Conservation (phyloP, 2,113 vertebrate species). For the Helogale parvula region DNA sequence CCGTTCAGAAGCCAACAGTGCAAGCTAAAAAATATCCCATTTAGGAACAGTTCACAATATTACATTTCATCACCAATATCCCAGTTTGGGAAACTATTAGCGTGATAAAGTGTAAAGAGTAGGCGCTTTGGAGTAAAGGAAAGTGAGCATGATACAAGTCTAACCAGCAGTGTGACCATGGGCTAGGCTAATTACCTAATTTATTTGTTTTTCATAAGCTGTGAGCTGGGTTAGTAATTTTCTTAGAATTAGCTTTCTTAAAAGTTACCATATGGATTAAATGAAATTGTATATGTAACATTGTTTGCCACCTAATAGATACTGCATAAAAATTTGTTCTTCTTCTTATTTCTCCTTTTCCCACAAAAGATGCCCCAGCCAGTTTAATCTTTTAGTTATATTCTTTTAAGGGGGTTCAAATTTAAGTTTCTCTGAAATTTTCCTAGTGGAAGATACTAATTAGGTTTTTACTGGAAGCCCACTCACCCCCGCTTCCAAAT, state of each 20-base stretch:
- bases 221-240: neutral
- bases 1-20: neutral
- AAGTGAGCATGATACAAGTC: neutral
- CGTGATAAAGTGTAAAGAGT: neutral
- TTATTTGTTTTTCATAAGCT: neutral
- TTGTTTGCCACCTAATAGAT: neutral
- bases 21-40: neutral
- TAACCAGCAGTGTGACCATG: neutral
- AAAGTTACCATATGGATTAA: neutral
- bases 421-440: neutral
- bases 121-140: neutral
- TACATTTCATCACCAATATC: neutral
- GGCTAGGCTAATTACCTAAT: neutral
- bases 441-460: neutral
- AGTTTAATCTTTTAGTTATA: conserved; percentile 1
- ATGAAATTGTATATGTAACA: neutral
- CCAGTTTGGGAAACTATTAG: neutral
- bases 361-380: neutral
- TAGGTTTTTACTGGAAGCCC: neutral
- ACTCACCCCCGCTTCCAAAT: neutral
- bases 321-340: neutral
- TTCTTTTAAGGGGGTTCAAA: neutral
- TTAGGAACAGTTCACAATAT: neutral
- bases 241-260: neutral
- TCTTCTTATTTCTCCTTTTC: neutral